Base-by-base conservation (phyloP, 2,797 vertebrate genomes). In the Adelosebastes latens region DNA sequence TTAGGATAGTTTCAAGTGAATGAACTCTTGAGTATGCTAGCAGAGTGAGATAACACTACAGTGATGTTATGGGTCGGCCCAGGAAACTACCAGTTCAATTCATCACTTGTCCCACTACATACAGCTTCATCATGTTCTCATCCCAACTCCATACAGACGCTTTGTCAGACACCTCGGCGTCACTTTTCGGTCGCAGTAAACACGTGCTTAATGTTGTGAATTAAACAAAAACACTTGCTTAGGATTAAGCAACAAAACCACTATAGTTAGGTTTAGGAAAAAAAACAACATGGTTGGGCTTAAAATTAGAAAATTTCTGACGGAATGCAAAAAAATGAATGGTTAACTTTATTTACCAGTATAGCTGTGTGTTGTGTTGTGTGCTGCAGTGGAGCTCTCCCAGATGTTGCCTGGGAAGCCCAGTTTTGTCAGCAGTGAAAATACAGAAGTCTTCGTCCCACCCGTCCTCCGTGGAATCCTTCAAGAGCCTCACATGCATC, bases 361-460 rank as follows among this genome's bases (percentile, higher is more conserved):
- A 18, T 10, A 14, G 5, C 12, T 81, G 11, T 82, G 31, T 78
- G 24, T 0, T 82, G 31, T 76, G 24, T 16, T 82, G 9, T 86
- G 66, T 93, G 29, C 93, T 96, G 84, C 94, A 99, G 98, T 93
- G 84, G 96, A 97, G 86, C 81, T 96, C 80, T 95, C 83, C 87
- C 95, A 96, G 61, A 95, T 93, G 12, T 85, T 88, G 87, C 85
- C 72, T 2, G 94, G 92, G 67, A 96, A 91, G 71, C 92, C 93
- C 83, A 97, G 94, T 87, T 97, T 96, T 95, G 94, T 97, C 83
- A 95, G 93, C 92, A 97, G 92, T 75, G 90, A 96, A 70, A 96
- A 95, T 83, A 95, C 94, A 88, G 97, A 97, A 59, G 89, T 93
- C 53, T 95, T 93, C 68, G 79, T 96, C 64, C 93, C 96, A 16